phyloP scores from a whole-genome alignment of 1,140 invertebrate species.

The Euschistus heros region DNA sequence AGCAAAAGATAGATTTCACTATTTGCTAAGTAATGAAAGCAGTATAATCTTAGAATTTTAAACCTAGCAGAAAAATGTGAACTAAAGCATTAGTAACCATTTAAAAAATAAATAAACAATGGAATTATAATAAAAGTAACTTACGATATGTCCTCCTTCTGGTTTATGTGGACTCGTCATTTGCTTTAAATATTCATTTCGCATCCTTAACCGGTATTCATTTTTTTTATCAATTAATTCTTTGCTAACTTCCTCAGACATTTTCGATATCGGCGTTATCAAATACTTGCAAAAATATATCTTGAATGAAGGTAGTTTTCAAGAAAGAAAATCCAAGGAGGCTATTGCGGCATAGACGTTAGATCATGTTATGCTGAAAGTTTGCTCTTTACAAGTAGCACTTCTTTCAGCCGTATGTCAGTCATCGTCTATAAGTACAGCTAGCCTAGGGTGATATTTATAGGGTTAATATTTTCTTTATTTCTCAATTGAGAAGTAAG shows the following conservation, averaged over 20 bases:
- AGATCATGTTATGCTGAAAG: too few relatives aligned
- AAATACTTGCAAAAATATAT: too few relatives aligned
- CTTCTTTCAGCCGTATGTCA: too few relatives aligned
- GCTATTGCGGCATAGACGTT: too few relatives aligned
- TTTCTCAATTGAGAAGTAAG: too few relatives aligned
- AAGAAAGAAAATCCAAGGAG: too few relatives aligned
- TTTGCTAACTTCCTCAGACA: slow-evolving; percentile 1
- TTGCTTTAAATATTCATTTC: slow-evolving; percentile 19
- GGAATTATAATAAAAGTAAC: neutral
- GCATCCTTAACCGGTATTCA: slow-evolving; percentile 5
- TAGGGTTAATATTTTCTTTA: too few relatives aligned
- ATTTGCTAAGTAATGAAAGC: neutral
- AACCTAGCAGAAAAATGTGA: neutral
- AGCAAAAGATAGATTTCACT: neutral
- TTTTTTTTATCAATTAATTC: slow-evolving; percentile 21
- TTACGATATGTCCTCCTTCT: slow-evolving; percentile 14
- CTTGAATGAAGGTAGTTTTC: too few relatives aligned
- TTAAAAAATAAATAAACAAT: neutral
- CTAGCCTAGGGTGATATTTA: too few relatives aligned
- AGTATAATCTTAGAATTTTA: neutral
- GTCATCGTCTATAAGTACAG: too few relatives aligned
- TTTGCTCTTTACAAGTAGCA: too few relatives aligned
- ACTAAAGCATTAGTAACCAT: neutral
- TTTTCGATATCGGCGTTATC: neutral
- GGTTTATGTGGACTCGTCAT: slow-evolving; percentile 17